Evolutionary conservation across 2,797 vertebrate species (phyloP).

Genomic region (Eulemur rubriventer): DNA sequence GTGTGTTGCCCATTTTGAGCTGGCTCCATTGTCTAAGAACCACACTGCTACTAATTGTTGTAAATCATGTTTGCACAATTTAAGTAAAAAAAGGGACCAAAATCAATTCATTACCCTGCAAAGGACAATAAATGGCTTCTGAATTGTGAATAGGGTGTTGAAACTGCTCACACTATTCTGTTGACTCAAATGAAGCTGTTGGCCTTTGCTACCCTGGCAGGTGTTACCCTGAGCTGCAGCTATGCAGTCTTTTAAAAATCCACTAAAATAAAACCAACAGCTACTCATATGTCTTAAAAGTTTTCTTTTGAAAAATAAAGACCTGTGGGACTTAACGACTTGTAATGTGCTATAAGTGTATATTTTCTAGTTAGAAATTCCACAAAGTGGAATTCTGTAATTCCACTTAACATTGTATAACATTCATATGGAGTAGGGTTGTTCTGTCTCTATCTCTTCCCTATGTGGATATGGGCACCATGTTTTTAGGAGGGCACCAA

Average conservation of each 20-base stretch:
- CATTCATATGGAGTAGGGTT: conserved; percentile 77
- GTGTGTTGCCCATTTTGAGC: background rate
- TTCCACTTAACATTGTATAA: conserved; percentile 10
- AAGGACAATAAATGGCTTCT: conserved; percentile 74
- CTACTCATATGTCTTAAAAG: background rate
- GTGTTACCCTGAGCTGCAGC: conserved; percentile 62
- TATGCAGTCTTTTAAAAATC: conserved; percentile 15
- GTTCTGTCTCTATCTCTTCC: conserved; percentile 76
- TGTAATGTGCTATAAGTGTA: conserved; percentile 73
- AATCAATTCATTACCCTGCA: conserved; percentile 71
- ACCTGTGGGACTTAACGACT: conserved; percentile 79
- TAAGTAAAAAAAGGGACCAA: conserved; percentile 66
- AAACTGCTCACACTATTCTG: conserved; percentile 51
- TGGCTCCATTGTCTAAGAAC: conserved; percentile 25
- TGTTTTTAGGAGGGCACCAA: background rate
- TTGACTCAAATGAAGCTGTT: conserved; percentile 67
- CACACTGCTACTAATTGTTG: conserved; percentile 20
- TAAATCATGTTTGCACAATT: conserved; percentile 67
- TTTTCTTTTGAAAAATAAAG: conserved; percentile 73
- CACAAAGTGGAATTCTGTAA: background rate
- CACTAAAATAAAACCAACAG: background rate
- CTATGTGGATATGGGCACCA: background rate
- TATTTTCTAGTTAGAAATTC: conserved; percentile 21
- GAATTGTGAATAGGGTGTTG: conserved; percentile 64
- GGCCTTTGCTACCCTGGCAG: conserved; percentile 78